Base-by-base conservation (phyloP, 2,888 invertebrate genomes). In the Pseudococcus jackbeardsleyi region DNA sequence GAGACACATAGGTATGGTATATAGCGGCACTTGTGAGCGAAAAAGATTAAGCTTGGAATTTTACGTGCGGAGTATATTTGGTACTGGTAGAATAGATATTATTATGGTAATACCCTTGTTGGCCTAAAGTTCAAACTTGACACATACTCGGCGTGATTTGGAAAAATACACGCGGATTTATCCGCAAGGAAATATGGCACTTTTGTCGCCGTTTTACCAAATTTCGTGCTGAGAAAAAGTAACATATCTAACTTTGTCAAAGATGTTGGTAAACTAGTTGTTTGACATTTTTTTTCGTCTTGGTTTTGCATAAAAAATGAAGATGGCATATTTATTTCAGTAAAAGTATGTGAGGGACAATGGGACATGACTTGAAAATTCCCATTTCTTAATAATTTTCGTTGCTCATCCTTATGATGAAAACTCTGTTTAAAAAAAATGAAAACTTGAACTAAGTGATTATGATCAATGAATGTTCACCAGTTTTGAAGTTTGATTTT, bases 111-210 rank as follows among this genome's bases (percentile, higher is more conserved):
- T 72, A 72, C 72, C 72, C 72, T 72, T 15, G 72, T 72, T 72
- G 72, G 72, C 72, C 72, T 33, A 11, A 72, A 72, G 72, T 72
- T 72, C 72, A 72, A 72, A 72, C 33, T 33, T 72, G 72, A 33
- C 72, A 72, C 33, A 72, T 72, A 72, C 33, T 72, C 72, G 72
- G 72, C 72, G 12, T 72, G 72, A 72, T 72, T 72, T 72, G 72
- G 33, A 72, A 33, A 72, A 72, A 72, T 72, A 72, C 72, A 72
- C 33, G 15, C 33, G 72, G 72, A 72, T 72, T 72, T 72, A 64
- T 72, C 11, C 68, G 9, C 12, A 2, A 26, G 33, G 15, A 33
- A 72, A 33, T 33, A 33, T 26, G 26, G 26, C 17, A 33, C 15
- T 72, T 72, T 33, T 72, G 72, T 72, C 22, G 22, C 22, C 11